Evolutionary conservation across 35 echinoderm and acorn worm species (phyloP).

Genomic region (Heliocidaris erythrogramma): DNA sequence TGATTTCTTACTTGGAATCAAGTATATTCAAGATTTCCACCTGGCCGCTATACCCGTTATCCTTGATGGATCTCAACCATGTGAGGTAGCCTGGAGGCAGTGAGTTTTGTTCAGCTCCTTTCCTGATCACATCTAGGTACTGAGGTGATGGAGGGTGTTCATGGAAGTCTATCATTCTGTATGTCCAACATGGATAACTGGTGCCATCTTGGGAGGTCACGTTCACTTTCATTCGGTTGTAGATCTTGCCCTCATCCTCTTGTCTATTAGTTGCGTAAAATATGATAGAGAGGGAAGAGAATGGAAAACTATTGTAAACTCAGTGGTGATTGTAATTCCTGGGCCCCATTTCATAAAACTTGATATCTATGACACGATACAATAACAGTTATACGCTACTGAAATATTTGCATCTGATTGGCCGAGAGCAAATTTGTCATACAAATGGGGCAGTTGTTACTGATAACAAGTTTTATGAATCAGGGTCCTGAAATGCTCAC

Average conservation of each 20-base stretch:
- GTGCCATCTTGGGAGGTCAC: not conserved
- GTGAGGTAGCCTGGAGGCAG: slow-evolving; percentile 46
- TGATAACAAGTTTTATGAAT: too few relatives aligned
- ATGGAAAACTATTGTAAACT: too few relatives aligned
- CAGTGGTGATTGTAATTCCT: too few relatives aligned
- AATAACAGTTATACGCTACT: too few relatives aligned
- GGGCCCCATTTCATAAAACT: too few relatives aligned
- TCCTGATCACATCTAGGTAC: slow-evolving; percentile 50
- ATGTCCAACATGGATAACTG: slow-evolving; percentile 36
- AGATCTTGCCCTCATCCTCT: slow-evolving; percentile 31
- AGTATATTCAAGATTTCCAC: slow-evolving; percentile 39
- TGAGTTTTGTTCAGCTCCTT: slow-evolving; percentile 52
- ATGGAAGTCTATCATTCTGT: slow-evolving; percentile 42
- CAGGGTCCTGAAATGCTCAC: too few relatives aligned
- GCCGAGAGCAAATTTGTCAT: too few relatives aligned
- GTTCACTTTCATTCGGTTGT: slow-evolving; percentile 38
- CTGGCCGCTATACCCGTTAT: slow-evolving; percentile 61
- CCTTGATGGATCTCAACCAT: slow-evolving; percentile 32
- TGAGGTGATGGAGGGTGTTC: slow-evolving; percentile 54
- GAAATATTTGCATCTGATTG: too few relatives aligned
- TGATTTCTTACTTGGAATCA: slow-evolving; percentile 44
- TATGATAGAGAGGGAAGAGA: not conserved
- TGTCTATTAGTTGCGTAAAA: not conserved
- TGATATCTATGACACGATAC: too few relatives aligned
- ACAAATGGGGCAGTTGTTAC: too few relatives aligned